These are phyloP conservation scores for Strongylocentrotus purpuratus DNA, from an alignment of 35 echinoderm and acorn worm genomes.

Conservation along the genomic window DNA sequence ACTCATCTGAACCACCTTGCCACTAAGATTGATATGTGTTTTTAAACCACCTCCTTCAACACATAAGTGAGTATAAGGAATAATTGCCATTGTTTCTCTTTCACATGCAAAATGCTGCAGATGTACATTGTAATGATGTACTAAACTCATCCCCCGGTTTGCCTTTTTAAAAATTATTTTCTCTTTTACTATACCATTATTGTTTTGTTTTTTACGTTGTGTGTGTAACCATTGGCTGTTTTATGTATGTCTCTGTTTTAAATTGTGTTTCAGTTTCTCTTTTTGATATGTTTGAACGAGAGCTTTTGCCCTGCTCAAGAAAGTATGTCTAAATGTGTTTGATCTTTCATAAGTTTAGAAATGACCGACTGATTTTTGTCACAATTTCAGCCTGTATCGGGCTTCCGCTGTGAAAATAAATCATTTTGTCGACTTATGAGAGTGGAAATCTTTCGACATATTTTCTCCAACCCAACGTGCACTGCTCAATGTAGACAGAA, in stretches of 20 bases:
- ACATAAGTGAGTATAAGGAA: neutral
- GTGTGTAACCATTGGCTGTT: slow-evolving; percentile 16
- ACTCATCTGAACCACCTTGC: neutral
- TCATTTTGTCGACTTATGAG: neutral
- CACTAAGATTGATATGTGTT: neutral
- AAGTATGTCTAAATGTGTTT: neutral
- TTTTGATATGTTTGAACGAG: neutral
- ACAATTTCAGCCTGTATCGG: neutral
- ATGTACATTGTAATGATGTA: neutral
- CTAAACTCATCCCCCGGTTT: neutral
- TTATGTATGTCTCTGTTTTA: slow-evolving; percentile 13
- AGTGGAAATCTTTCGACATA: neutral
- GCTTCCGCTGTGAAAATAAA: neutral
- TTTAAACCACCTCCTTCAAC: neutral
- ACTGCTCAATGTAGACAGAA: neutral
- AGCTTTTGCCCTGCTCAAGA: slow-evolving; percentile 6
- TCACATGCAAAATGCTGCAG: slow-evolving; percentile 46
- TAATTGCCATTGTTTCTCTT: neutral
- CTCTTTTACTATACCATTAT: neutral
- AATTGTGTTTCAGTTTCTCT: slow-evolving; percentile 23
- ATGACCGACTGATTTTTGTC: neutral
- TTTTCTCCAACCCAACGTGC: neutral
- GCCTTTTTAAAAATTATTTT: neutral
- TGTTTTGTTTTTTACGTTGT: neutral
- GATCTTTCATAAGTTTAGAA: neutral